Base-by-base conservation (phyloP, 2,888 invertebrate genomes). In the Nephrotoma guestfalica region DNA sequence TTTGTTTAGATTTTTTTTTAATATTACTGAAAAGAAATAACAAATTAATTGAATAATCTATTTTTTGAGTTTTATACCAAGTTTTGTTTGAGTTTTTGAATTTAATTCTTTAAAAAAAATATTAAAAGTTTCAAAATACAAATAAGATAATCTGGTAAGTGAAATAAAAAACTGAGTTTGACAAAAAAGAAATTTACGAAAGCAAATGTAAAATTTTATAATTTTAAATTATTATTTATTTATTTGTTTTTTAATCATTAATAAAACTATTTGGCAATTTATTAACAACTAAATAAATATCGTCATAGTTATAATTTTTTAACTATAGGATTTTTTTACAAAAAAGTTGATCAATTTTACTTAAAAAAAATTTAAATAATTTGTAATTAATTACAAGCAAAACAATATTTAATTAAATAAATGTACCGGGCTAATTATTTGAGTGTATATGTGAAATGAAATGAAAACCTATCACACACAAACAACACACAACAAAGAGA, bases 401-500 rank as follows among this genome's bases (percentile, higher is more conserved):
- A 71, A 30, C 4, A 9, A 71, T 30, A 30, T 30, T 30, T 30
- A 30, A 9, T 30, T 71, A 71, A 71, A 71, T 71, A 30, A 71
- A 9, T 71, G 30, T 71, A 30, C 30, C 30, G 71, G 30, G 71
- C 2, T 30, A 71, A 30, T 18, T 71, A 30, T 30, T 71, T 71
- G 30, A 71, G 71, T 71, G 71, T 71, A 71, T 9, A 71, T 30
- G 30, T 71, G 71, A 71, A 71, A 30, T 15, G 84, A 84, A 84
- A 42, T 85, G 88, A 89, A 89, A 87, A 90, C 90, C 88, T 90
- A 91, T 87, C 90, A 85, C 87, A 90, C 91, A 86, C 91, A 90
- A 88, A 91, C 91, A 87, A 91, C 91, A 87, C 91, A 91, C 91
- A 87, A 91, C 91, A 87, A 83, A 87, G 87, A 85, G 87, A 87